phyloP scores from a whole-genome alignment of 2,888 invertebrate species.

The Eretmocerus hayati region DNA sequence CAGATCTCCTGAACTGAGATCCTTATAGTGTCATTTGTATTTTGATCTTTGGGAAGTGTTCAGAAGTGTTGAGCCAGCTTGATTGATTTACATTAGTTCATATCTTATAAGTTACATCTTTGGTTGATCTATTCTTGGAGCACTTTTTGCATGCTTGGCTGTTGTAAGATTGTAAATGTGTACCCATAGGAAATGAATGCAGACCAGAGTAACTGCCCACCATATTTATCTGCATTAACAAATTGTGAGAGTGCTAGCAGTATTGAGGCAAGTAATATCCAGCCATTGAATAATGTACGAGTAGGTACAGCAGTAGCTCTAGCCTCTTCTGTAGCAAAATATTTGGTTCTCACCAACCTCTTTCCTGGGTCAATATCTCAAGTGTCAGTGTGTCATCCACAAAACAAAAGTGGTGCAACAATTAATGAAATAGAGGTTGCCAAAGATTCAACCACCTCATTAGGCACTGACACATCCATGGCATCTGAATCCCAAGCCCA shows the following conservation, averaged over 20 bases:
- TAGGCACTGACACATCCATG: constrained; percentile 43
- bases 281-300: constrained; percentile 43
- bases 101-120: too few species aligned
- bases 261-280: constrained; percentile 37
- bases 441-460: constrained; percentile 36
- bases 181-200: constrained; percentile 45
- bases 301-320: constrained; percentile 58
- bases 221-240: constrained; percentile 42
- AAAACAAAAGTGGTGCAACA: constrained; percentile 27
- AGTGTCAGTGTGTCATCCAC: constrained; percentile 60
- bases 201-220: constrained; percentile 44
- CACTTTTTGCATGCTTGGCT: constrained; percentile 40
- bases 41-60: too few species aligned
- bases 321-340: constrained; percentile 55
- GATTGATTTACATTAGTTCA: too few species aligned
- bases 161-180: constrained; percentile 45
- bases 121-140: constrained; percentile 34
- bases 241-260: constrained; percentile 41
- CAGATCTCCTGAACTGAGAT: too few species aligned
- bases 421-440: constrained; percentile 47
- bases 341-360: constrained; percentile 77
- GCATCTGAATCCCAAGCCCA: constrained; percentile 38
- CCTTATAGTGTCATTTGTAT: too few species aligned
- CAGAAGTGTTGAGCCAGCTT: too few species aligned
- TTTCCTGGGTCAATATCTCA: constrained; percentile 71